Percentiles rank a stretch among this genome's conserved stretches.
Conservation (phyloP, 2,113 vertebrate genomes). For the Jaculus jaculus region DNA sequence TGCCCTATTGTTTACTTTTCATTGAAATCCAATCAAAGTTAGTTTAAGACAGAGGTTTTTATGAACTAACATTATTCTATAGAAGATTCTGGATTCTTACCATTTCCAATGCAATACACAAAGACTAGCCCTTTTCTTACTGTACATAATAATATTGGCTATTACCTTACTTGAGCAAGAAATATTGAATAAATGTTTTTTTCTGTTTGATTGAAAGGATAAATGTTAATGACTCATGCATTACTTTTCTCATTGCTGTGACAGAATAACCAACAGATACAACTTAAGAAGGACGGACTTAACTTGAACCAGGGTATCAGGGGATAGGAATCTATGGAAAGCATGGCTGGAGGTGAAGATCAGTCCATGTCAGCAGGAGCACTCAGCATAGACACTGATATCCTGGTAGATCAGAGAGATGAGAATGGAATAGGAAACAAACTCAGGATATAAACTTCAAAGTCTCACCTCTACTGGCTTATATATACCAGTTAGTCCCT, state of each 20-base stretch:
- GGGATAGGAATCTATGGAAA: not conserved
- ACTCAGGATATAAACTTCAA: not conserved
- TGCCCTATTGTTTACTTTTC: not conserved
- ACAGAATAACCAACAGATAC: not conserved
- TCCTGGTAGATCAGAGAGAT: not conserved
- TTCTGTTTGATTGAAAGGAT: not conserved
- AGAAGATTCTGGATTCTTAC: not conserved
- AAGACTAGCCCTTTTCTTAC: not conserved
- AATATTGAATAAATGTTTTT: not conserved
- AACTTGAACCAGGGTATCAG: not conserved
- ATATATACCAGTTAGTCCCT: not conserved
- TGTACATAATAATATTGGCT: not conserved
- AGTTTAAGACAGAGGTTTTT: not conserved
- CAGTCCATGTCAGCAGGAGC: fast-evolving
- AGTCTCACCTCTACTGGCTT: not conserved
- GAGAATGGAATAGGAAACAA: not conserved
- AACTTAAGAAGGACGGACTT: not conserved
- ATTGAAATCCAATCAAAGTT: not conserved
- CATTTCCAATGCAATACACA: not conserved
- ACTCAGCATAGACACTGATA: not conserved
- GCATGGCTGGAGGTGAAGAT: not conserved
- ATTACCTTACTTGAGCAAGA: not conserved
- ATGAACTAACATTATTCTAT: not conserved
- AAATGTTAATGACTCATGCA: not conserved
- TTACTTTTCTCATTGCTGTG: not conserved